Percentiles rank a stretch among this genome's conserved stretches.
Evolutionary conservation across 53 echinoderm and acorn worm species (phyloP).

Genomic region (Antedon mediterranea): DNA sequence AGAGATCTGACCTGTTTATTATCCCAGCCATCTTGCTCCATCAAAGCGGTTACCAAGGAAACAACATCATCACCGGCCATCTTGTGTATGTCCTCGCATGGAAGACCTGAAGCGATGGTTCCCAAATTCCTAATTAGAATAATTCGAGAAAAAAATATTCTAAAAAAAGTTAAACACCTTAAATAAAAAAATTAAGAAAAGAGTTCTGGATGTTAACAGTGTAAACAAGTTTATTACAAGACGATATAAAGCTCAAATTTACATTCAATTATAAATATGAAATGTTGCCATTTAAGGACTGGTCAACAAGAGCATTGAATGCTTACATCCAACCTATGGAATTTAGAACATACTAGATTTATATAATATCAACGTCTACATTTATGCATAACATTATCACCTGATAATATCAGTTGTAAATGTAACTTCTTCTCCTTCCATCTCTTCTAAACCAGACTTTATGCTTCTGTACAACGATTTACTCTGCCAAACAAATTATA

Average conservation of each 20-base stretch:
- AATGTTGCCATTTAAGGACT: too few relatives aligned
- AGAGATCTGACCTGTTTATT: slow-evolving; percentile 39
- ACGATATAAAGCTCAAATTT: too few relatives aligned
- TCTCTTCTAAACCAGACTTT: neutral
- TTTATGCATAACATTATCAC: too few relatives aligned
- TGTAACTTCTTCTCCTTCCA: neutral
- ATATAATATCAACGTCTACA: neutral
- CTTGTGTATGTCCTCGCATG: slow-evolving; percentile 35
- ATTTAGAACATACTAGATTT: too few relatives aligned
- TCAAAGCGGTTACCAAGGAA: slow-evolving; percentile 28
- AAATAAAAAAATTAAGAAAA: too few relatives aligned
- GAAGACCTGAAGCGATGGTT: slow-evolving; percentile 38
- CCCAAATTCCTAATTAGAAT: slow-evolving; percentile 52
- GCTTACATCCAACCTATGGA: too few relatives aligned
- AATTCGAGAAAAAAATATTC: too few relatives aligned
- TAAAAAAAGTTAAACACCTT: too few relatives aligned
- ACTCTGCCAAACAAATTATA: neutral
- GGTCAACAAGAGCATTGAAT: too few relatives aligned
- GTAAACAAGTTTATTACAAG: too few relatives aligned
- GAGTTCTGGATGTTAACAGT: too few relatives aligned
- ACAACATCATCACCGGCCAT: slow-evolving; percentile 36
- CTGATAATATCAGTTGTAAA: neutral
- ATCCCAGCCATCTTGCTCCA: slow-evolving; percentile 48
- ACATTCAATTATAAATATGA: too few relatives aligned
- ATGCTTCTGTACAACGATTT: neutral